Evolutionary conservation across 1,140 invertebrate species (phyloP), one percentile per base, ranked within the genome.

Genomic region (Notospermus geniculatus): DNA sequence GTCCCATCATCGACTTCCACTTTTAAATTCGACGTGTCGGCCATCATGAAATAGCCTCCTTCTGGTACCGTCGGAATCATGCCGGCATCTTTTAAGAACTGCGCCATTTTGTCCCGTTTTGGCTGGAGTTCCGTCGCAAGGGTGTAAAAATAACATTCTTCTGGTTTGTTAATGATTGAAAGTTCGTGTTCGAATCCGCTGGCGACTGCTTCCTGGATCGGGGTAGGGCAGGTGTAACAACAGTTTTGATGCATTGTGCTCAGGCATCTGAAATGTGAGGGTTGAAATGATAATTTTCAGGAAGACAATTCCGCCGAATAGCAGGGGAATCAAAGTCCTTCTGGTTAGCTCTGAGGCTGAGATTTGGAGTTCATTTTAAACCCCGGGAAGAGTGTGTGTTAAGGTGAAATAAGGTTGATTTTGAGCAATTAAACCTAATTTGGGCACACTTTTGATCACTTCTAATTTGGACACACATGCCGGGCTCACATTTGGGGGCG

Each of bases 31-130:
- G 75, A 87, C 88, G 93, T 97, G 80, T 98, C 91, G 1, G 93
- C 93, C 13, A 98, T 75, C 85, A 99, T 92, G 78, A 99, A 98
- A 80, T 97, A 99, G 0, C 96, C 96, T 17, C 92, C 95, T 56
- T 98, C 91, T 0, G 97, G 97, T 52, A 98, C 84, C 0, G 91
- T 93, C 0, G 95, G 94, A 19, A 86, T 87, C 87, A 99, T 91
- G 0, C 93, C 95, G 57, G 89, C 87, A 4, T 93, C 89, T 9
- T 66, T 76, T 1, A 98, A 80, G 52, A 90, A 85, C 71, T 88
- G 88, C 0, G 87, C 89, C 82, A 98, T 62, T 65, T 83, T 89
- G 75, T 98, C 90, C 25, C 95, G 82, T 81, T 99, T 99, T 9
- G 87, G 82, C 65, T 88, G 69, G 22, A 99, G 81, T 76, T 95